Evolutionary conservation across 2,888 invertebrate genomes (phyloP).

Genomic region (Trissoscelio sp.): DNA sequence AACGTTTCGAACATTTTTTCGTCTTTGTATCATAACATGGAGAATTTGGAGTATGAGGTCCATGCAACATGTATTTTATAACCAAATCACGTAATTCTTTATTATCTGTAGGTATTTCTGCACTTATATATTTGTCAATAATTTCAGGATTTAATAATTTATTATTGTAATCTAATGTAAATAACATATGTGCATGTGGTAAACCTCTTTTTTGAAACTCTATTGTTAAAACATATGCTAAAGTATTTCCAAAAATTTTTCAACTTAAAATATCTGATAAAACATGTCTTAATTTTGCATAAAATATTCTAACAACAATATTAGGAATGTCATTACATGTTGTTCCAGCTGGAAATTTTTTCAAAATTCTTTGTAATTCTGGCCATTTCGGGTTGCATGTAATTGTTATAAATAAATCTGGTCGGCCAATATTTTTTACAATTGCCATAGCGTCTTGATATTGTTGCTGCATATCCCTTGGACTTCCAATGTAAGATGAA

Average conservation of each 20-base stretch:
- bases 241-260: constrained; percentile 1
- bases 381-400: constrained; percentile 78
- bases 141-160: constrained; percentile 1
- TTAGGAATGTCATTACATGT: too few relatives aligned
- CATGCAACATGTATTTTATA: constrained; percentile 25
- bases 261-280: constrained; percentile 10
- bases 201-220: constrained; percentile 23
- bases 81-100: constrained; percentile 5
- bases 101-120: constrained; percentile 12
- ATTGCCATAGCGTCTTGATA: constrained; percentile 73
- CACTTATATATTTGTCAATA: constrained; percentile 10
- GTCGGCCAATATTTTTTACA: constrained; percentile 77
- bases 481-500: constrained; percentile 72
- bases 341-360: constrained; percentile 4
- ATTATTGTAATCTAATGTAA: constrained; percentile 10
- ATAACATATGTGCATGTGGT: constrained; percentile 17
- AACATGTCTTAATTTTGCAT: constrained; percentile 10
- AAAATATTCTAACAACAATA: constrained; percentile 16
- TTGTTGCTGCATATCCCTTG: constrained; percentile 78
- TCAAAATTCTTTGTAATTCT: constrained; percentile 70
- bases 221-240: constrained; percentile 24
- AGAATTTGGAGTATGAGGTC: background rate
- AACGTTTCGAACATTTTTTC: constrained; percentile 17
- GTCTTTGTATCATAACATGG: constrained; percentile 3
- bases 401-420: constrained; percentile 79